A percentile compares a stretch with the other conserved stretches of the same genome.
Conservation (phyloP, 2,797 vertebrate genomes). For the Erethizon dorsatum region DNA sequence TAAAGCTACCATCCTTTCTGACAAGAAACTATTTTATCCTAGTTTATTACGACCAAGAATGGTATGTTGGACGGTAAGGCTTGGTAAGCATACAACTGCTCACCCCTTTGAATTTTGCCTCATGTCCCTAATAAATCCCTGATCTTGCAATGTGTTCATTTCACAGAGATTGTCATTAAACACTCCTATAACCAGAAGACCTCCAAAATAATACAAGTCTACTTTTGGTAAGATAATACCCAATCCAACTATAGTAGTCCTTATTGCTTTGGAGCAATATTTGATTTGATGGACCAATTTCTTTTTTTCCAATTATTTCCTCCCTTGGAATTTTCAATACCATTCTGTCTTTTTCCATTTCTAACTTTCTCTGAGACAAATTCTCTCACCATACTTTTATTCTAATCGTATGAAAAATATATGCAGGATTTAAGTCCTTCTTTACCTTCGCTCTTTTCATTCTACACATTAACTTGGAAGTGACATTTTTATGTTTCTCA, state of each 20-base stretch:
- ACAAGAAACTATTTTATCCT: neutral
- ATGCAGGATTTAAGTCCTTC: neutral
- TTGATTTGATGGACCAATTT: neutral
- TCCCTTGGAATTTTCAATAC: neutral
- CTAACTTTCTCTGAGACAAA: neutral
- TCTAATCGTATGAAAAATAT: neutral
- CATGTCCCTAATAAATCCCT: neutral
- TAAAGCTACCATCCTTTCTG: neutral
- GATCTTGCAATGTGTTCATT: neutral
- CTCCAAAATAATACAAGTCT: neutral
- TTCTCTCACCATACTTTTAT: neutral
- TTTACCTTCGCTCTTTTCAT: neutral
- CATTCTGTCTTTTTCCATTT: neutral
- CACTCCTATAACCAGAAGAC: neutral
- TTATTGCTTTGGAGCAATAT: neutral
- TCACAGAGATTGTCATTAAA: neutral
- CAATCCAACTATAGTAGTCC: neutral
- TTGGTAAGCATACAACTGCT: neutral
- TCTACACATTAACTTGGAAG: neutral
- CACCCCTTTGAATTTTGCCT: neutral
- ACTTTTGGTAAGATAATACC: neutral
- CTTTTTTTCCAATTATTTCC: neutral
- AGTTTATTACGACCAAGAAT: neutral
- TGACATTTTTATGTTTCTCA: neutral
- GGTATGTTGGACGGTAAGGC: rapidly evolving